Base-by-base conservation (phyloP, 2,797 vertebrate genomes). In the Lophius americanus region DNA sequence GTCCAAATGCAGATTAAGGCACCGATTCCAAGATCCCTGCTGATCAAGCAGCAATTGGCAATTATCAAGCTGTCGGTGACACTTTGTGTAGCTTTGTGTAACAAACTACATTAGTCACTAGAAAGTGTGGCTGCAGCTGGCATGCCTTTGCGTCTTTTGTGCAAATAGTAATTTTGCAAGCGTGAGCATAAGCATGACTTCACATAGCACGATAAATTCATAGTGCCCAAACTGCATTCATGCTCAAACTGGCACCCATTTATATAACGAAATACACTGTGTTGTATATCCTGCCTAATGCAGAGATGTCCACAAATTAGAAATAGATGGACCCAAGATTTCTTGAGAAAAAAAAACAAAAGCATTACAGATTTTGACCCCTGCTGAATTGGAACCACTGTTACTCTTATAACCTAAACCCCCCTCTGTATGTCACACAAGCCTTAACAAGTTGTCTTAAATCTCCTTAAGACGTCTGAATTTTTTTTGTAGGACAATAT, bases 41-140 rank as follows among this genome's bases (percentile, higher is more conserved):
- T 83, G 78, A 79, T 83, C 54, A 58, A 70, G 63, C 55, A 14
- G 69, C 57, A 78, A 75, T 78, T 64, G 75, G 68, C 43, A 46
- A 73, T 66, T 75, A 56, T 58, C 81, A 75, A 84, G 74, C 78
- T 71, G 80, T 68, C 7, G 5, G 41, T 51, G 60, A 55, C 14
- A 39, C 67, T 69, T 67, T 71, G 53, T 64, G 51, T 9, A 3
- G 51, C 69, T 52, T 8, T 43, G 71, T 61, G 65, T n/a, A 12
- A 39, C 60, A 56, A 60, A 74, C 48, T 12, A 32, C 64, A 56
- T 60, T 50, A 8, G 9, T 65, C 62, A 51, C 32, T 8, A 4
- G n/a, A 52, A 9, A 7, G 36, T 35, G 57, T 14, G 59, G 35
- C 55, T 63, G 64, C 67, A 78, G 62, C 63, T 43, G 68, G 32